Conservation (phyloP, 2,113 vertebrate species). For the Pao palembangensis region DNA sequence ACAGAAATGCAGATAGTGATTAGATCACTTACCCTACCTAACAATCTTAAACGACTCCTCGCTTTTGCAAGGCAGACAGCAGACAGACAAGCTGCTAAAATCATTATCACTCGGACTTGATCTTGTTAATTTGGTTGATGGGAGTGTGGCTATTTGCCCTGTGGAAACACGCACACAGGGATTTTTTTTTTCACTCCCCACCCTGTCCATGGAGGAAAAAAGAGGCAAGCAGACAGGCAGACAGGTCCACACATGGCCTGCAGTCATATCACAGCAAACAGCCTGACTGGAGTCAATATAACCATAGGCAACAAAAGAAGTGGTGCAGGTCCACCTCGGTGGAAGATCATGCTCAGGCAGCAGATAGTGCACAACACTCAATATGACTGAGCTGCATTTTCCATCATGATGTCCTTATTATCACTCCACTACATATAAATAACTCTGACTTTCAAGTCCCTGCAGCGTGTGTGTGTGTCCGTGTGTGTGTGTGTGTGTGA, state of each 20-base stretch:
- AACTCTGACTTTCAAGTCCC: too few relatives aligned
- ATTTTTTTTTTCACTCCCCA: conserved; percentile 15
- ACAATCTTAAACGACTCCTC: conserved; percentile 26
- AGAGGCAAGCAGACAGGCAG: conserved; percentile 48
- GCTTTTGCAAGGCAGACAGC: conserved; percentile 32
- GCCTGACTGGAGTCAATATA: conserved; percentile 73
- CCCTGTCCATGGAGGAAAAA: conserved; percentile 33
- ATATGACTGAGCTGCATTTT: conserved; percentile 29
- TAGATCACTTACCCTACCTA: conserved; percentile 39
- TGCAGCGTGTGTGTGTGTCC: too few relatives aligned
- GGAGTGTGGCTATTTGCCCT: conserved; percentile 63
- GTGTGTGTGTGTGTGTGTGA: too few relatives aligned
- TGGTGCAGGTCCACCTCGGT: conserved; percentile 49
- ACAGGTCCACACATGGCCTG: conserved; percentile 65
- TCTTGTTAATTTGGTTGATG: conserved; percentile 69
- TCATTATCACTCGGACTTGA: conserved; percentile 58
- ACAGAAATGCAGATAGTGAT: conserved; percentile 34
- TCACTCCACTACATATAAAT: conserved; percentile 6
- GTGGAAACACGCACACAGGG: conserved; percentile 59
- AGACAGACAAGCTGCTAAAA: conserved; percentile 69
- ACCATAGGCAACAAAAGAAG: conserved; percentile 52
- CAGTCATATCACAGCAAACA: conserved; percentile 68
- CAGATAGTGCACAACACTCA: conserved; percentile 38
- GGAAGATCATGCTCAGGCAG: conserved; percentile 40
- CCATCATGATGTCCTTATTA: neutral